Percentiles rank a stretch among this genome's conserved stretches.
Evolutionary conservation across 2,888 invertebrate species (phyloP).

Genomic region (Junonia oenone): DNA sequence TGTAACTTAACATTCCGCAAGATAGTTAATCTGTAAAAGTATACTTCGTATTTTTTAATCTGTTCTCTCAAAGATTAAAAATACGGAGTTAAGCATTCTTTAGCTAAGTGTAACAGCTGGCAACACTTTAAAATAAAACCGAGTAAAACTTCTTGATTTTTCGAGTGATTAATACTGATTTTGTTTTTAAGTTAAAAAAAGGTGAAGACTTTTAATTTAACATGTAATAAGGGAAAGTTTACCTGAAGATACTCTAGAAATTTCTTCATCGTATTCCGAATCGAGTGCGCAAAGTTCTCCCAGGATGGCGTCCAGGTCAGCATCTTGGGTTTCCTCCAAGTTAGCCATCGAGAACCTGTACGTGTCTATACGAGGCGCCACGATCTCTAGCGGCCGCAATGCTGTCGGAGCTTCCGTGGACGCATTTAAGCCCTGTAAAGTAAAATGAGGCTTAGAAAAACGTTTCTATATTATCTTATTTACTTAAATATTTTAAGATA

Average conservation of each 20-base stretch:
- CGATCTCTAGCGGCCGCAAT: slow-evolving; percentile 84
- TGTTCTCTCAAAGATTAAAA: too few species aligned
- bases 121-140: too few species aligned
- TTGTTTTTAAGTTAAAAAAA: neutral
- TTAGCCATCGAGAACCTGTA: slow-evolving; percentile 98
- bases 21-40: too few species aligned
- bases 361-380: slow-evolving; percentile 91
- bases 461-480: too few species aligned
- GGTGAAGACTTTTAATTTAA: neutral
- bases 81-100: too few species aligned
- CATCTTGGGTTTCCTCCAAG: slow-evolving; percentile 96
- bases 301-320: slow-evolving; percentile 97
- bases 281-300: slow-evolving; percentile 97
- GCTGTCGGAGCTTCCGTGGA: slow-evolving; percentile 69
- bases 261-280: slow-evolving; percentile 81
- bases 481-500: too few species aligned
- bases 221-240: slow-evolving; percentile 24
- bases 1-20: too few species aligned
- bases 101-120: too few species aligned
- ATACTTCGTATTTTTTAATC: too few species aligned
- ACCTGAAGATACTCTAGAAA: slow-evolving; percentile 67
- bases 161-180: neutral
- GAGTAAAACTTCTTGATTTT: too few species aligned
- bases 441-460: neutral
- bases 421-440: slow-evolving; percentile 84